A percentile compares a stretch with the other conserved stretches of the same genome.
These are phyloP conservation scores for Ophiothrix spiculata DNA, from an alignment of 35 echinoderm and acorn worm genomes.

Conservation along the genomic window DNA sequence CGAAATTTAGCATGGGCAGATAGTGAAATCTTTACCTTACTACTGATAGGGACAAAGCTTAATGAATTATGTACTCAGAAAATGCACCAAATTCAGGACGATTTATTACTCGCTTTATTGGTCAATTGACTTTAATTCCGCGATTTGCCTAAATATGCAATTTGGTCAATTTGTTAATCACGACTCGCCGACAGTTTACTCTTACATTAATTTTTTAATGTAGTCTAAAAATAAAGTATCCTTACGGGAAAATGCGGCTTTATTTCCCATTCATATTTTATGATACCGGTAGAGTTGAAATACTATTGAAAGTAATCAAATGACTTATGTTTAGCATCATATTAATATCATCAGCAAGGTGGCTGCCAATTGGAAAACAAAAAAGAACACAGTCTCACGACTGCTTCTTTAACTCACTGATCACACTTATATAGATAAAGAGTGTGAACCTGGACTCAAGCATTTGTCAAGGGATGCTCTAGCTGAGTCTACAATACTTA, in stretches of 20 bases:
- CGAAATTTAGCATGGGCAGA: not conserved
- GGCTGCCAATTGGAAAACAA: not conserved
- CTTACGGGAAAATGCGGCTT: not conserved
- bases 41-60: not conserved
- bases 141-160: not conserved
- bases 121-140: no score
- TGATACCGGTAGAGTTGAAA: not conserved
- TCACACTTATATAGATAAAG: not conserved
- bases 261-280: conserved; percentile 1
- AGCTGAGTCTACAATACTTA: not conserved
- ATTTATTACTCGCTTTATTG: no score
- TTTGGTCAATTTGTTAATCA: not conserved
- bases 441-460: not conserved
- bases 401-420: not conserved
- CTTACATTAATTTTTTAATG: not conserved
- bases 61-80: no score
- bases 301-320: not conserved
- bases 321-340: not conserved
- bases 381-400: conserved; percentile 4
- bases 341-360: not conserved
- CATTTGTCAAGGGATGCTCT: not conserved
- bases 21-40: not conserved
- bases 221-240: not conserved
- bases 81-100: no score
- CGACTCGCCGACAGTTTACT: not conserved